Base-by-base conservation (phyloP, 2,888 invertebrate genomes). In the Euphydryas editha region DNA sequence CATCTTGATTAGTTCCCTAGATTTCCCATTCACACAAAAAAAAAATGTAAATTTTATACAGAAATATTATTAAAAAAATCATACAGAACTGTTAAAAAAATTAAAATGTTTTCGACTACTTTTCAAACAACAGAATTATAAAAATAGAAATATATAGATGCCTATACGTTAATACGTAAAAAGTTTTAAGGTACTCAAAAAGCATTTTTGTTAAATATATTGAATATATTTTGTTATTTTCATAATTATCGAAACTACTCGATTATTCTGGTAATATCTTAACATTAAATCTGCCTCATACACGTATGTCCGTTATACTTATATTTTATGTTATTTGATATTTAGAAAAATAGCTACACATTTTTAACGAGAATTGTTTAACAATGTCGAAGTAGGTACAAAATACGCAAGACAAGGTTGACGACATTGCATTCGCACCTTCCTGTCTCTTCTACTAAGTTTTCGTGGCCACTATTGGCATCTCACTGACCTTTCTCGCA, bases 381-480 rank as follows among this genome's bases (percentile, higher is more conserved):
- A 51, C 37, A 39, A 37, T 39, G 18, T 24, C 56, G 57, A 20
- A 39, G 39, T 54, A 47, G 36, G 55, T 47, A 47, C 49, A n/a
- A 54, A 36, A 54, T 51, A 36, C 24, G 6, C n/a, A 7, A 17
- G 54, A 37, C 81, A 84, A 85, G 84, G 85, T 80, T 80, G 84
- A 77, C 82, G 78, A 78, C 84, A 79, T 81, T 74, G 59, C 59
- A 51, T 30, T 64, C 51, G 54, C 59, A 62, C 58, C 72, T 72
- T 71, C 70, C 70, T 68, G 70, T 62, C 60, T 66, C 65, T 67
- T 65, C 61, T 47, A 67, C 57, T 60, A 51, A 56, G 47, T 64
- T 62, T 54, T 57, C 63, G 57, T 44, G 67, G 60, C 51, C 44
- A 46, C 62, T 59, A 62, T 59, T 64, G 66, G 58, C 68, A 66